A percentile compares a stretch with the other conserved stretches of the same genome.
phyloP scores from a whole-genome alignment of 2,888 invertebrate genomes.

The Corythucha ciliata region DNA sequence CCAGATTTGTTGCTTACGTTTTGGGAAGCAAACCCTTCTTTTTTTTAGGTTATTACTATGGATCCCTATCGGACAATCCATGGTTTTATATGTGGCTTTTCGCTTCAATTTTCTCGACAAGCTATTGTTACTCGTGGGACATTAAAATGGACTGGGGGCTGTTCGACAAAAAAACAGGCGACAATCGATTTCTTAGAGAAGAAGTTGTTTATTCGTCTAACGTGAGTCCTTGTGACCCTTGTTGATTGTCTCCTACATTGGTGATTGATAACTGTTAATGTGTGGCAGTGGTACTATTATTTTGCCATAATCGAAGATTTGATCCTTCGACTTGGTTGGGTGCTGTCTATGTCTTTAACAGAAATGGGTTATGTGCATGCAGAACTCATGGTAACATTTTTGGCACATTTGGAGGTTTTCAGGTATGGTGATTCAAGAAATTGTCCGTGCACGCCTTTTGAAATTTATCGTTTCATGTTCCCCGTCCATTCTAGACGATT shows the following conservation, averaged over 20 bases:
- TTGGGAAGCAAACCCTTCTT: too few relatives aligned
- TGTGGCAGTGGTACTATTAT: constrained; percentile 77
- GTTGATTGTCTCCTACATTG: neutral
- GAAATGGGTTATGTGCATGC: constrained; percentile 64
- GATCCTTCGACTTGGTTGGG: constrained; percentile 87
- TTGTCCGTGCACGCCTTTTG: neutral
- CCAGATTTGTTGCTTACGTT: too few relatives aligned
- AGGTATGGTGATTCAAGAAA: constrained; percentile 48
- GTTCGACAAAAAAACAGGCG: constrained; percentile 81
- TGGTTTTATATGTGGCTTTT: constrained; percentile 85
- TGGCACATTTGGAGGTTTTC: constrained; percentile 80
- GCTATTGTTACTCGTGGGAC: constrained; percentile 97
- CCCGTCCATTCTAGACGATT: constrained; percentile 58
- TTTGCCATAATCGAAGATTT: constrained; percentile 95
- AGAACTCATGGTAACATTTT: constrained; percentile 74
- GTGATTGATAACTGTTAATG: constrained; percentile 8
- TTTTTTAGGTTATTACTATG: constrained; percentile 42
- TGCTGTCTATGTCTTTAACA: constrained; percentile 71
- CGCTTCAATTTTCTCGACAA: constrained; percentile 74
- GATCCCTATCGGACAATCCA: constrained; percentile 58
- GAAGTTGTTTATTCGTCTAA: constrained; percentile 91
- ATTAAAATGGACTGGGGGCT: constrained; percentile 99
- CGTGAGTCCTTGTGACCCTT: constrained; percentile 45
- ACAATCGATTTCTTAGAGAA: constrained; percentile 83
- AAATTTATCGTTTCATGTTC: neutral